A percentile compares a stretch with the other conserved stretches of the same genome.
Evolutionary conservation across 2,888 invertebrate species (phyloP).

Genomic region (Heliconius cydno): DNA sequence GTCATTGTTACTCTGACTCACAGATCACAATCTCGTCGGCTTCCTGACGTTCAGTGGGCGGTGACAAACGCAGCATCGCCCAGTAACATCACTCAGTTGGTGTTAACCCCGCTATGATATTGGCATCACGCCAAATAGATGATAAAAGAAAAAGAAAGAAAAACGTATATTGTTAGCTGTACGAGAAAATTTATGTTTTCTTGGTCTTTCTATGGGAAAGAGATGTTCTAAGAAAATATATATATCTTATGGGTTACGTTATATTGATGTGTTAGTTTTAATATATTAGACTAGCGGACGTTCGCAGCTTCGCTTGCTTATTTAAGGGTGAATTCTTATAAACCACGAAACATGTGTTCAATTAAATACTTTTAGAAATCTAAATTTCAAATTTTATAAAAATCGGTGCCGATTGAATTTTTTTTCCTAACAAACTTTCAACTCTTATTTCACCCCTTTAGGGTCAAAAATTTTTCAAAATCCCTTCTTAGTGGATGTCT

Average conservation of each 20-base stretch:
- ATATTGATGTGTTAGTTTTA: too few relatives aligned
- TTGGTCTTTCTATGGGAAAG: not conserved
- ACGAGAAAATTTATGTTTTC: not conserved
- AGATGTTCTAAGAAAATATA: not conserved
- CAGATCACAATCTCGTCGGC: conserved; percentile 40
- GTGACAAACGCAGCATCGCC: conserved; percentile 42
- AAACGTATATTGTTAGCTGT: conserved; percentile 36
- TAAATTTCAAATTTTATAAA: too few relatives aligned
- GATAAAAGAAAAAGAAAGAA: conserved; percentile 43
- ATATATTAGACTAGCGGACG: too few relatives aligned
- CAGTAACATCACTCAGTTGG: conserved; percentile 42
- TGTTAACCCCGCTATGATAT: conserved; percentile 38
- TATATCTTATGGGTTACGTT: not conserved
- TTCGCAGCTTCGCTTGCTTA: too few relatives aligned
- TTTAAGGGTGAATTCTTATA: too few relatives aligned
- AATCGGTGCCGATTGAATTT: too few relatives aligned
- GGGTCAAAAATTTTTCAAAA: too few relatives aligned
- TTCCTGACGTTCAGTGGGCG: conserved; percentile 42
- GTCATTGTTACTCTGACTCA: conserved; percentile 38
- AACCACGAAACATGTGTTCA: too few relatives aligned
- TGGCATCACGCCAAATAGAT: conserved; percentile 45
- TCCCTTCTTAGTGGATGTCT: too few relatives aligned
- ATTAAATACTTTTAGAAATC: too few relatives aligned
- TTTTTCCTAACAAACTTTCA: too few relatives aligned
- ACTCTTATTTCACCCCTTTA: too few relatives aligned